Evolutionary conservation across 2,113 vertebrate species (phyloP).

Genomic region (Pandion haliaetus): DNA sequence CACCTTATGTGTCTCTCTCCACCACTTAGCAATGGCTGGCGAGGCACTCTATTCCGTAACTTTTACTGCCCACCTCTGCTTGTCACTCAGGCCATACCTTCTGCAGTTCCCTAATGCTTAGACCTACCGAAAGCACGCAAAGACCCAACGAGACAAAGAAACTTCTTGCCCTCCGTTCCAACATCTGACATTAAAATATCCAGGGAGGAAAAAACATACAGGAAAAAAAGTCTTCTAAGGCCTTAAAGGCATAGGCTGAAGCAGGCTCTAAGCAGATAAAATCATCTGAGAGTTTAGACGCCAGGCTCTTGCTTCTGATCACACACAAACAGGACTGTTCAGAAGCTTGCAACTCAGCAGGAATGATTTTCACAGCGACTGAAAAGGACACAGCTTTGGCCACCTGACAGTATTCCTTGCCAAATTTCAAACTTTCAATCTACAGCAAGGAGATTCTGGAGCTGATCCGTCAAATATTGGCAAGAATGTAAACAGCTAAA

Average conservation of each 20-base stretch:
- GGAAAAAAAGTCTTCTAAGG: not conserved
- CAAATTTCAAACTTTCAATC: not conserved
- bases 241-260: not conserved
- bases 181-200: not conserved
- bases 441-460: not conserved
- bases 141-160: accelerated
- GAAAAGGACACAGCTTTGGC: not conserved
- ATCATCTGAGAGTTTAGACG: not conserved
- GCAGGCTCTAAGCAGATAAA: not conserved
- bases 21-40: not conserved
- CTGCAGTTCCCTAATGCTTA: not conserved
- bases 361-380: not conserved
- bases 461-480: not conserved
- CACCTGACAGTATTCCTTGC: not conserved
- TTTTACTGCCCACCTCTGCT: not conserved
- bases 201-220: not conserved
- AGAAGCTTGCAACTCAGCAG: accelerated
- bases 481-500: not conserved
- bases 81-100: not conserved
- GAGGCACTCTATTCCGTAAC: not conserved
- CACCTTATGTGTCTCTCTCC: not conserved
- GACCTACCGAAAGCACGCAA: not conserved
- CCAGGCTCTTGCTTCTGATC: not conserved
- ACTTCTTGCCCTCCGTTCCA: not conserved
- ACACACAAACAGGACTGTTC: not conserved